These are phyloP conservation scores for Orestias chungarensis DNA, from an alignment of 2,797 vertebrate genomes.

Conservation along the genomic window DNA sequence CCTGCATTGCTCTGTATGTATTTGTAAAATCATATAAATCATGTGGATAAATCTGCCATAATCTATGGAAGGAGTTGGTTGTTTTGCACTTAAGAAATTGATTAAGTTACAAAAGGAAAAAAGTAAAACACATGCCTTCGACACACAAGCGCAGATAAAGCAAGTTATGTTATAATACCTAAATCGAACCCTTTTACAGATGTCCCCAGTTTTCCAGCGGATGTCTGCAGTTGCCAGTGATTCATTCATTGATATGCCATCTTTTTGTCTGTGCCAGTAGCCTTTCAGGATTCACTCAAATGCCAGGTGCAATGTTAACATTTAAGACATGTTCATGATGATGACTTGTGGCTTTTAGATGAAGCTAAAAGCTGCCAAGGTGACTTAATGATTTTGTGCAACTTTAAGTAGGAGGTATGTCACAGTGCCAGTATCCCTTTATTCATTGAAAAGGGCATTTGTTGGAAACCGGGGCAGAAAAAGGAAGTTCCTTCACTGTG, in stretches of 20 bases:
- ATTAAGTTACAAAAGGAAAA: slow-evolving; percentile 38
- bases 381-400: slow-evolving; percentile 53
- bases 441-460: slow-evolving; percentile 43
- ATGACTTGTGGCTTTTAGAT: slow-evolving; percentile 49
- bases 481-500: slow-evolving; percentile 39
- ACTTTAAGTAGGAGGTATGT: slow-evolving; percentile 48
- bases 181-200: slow-evolving; percentile 29
- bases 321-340: slow-evolving; percentile 18
- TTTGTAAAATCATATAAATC: slow-evolving; percentile 16
- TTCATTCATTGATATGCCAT: slow-evolving; percentile 10
- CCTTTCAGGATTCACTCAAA: slow-evolving; percentile 45
- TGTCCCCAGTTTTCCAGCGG: slow-evolving; percentile 25
- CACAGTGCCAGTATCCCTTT: slow-evolving; percentile 32
- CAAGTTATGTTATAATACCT: slow-evolving; percentile 37
- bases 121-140: slow-evolving; percentile 15
- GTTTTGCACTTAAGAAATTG: slow-evolving; percentile 30
- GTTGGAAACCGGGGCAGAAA: slow-evolving; percentile 40
- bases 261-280: slow-evolving; percentile 15
- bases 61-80: slow-evolving; percentile 20
- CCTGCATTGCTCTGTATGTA: not conserved
- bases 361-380: slow-evolving; percentile 43
- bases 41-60: slow-evolving; percentile 23
- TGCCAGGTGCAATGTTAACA: slow-evolving; percentile 38
- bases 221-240: slow-evolving; percentile 13
- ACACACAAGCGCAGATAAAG: slow-evolving; percentile 16